These are phyloP conservation scores for Aethina tumida DNA, from an alignment of 1,140 invertebrate species.

Conservation along the genomic window DNA sequence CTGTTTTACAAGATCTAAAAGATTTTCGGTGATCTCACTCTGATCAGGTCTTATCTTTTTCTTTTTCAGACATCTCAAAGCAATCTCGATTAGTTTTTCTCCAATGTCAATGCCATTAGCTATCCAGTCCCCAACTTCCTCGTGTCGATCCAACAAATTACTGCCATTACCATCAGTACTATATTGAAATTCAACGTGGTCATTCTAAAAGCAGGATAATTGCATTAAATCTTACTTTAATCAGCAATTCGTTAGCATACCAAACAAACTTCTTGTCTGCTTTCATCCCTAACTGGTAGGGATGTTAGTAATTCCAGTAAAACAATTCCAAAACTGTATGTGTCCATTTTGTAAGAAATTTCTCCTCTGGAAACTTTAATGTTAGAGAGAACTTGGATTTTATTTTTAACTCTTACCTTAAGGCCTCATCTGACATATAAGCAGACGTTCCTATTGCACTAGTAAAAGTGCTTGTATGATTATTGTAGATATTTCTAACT, in stretches of 20 bases:
- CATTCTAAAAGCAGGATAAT: slow-evolving; percentile 12
- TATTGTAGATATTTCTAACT: no score
- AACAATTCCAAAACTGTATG: slow-evolving; percentile 71
- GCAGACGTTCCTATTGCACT: slow-evolving; percentile 57
- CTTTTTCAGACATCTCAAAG: slow-evolving; percentile 34
- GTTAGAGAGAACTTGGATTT: not conserved
- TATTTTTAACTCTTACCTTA: slow-evolving; percentile 12
- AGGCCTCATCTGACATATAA: slow-evolving; percentile 69
- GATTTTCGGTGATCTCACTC: no score
- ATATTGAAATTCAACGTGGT: slow-evolving; percentile 33
- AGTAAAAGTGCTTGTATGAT: slow-evolving; percentile 39
- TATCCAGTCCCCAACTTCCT: slow-evolving; percentile 28
- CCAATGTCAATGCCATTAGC: slow-evolving; percentile 25
- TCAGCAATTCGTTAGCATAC: slow-evolving; percentile 26
- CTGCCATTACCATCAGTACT: slow-evolving; percentile 26
- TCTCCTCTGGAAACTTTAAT: slow-evolving; percentile 56
- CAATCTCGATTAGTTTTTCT: slow-evolving; percentile 29
- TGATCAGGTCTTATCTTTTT: slow-evolving; percentile 34
- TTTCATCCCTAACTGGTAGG: slow-evolving; percentile 47
- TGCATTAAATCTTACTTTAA: slow-evolving; percentile 3
- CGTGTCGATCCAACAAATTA: slow-evolving; percentile 24
- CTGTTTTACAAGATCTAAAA: no score
- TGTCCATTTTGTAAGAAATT: slow-evolving; percentile 62
- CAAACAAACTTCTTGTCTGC: slow-evolving; percentile 42
- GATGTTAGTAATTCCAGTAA: slow-evolving; percentile 59